These are phyloP conservation scores for Sorex araneus DNA, from an alignment of 2,113 vertebrate species.

Conservation along the genomic window DNA sequence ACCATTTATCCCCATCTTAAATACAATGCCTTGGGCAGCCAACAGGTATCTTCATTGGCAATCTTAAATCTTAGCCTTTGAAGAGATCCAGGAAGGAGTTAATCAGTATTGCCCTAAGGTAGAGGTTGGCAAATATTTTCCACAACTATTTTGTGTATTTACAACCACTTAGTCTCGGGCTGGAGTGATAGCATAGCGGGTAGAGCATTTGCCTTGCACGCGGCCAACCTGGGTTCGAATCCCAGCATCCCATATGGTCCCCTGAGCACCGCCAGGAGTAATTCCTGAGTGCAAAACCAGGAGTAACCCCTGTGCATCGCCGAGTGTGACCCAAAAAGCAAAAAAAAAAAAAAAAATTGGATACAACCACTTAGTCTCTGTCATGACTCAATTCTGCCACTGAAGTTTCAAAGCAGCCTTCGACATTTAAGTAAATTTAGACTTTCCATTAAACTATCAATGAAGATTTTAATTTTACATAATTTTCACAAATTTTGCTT, in stretches of 20 bases:
- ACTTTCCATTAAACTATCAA: slow-evolving; percentile 47
- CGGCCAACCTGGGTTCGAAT: too few species aligned
- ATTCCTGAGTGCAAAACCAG: too few species aligned
- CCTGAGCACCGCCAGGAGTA: too few species aligned
- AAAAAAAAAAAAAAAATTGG: too few species aligned
- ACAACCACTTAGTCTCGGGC: background rate
- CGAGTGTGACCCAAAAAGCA: too few species aligned
- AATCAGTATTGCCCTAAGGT: background rate
- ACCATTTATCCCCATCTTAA: background rate
- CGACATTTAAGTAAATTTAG: slow-evolving; percentile 52
- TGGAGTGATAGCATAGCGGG: too few species aligned
- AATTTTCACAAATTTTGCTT: slow-evolving; percentile 57
- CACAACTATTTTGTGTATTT: slow-evolving; percentile 34
- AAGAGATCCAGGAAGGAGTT: slow-evolving; percentile 20
- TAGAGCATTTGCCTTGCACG: too few species aligned
- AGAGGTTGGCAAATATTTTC: slow-evolving; percentile 16
- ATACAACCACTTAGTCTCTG: background rate
- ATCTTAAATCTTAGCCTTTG: slow-evolving; percentile 47
- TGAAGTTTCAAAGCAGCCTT: slow-evolving; percentile 11
- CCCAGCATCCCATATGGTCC: too few species aligned
- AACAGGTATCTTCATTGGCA: slow-evolving; percentile 1
- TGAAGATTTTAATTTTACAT: slow-evolving; percentile 29
- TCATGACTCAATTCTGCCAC: slow-evolving; percentile 41
- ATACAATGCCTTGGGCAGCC: background rate
- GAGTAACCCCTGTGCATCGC: too few species aligned